Conservation (phyloP, 1,140 invertebrate genomes). For the Zaprionus lachaisei region DNA sequence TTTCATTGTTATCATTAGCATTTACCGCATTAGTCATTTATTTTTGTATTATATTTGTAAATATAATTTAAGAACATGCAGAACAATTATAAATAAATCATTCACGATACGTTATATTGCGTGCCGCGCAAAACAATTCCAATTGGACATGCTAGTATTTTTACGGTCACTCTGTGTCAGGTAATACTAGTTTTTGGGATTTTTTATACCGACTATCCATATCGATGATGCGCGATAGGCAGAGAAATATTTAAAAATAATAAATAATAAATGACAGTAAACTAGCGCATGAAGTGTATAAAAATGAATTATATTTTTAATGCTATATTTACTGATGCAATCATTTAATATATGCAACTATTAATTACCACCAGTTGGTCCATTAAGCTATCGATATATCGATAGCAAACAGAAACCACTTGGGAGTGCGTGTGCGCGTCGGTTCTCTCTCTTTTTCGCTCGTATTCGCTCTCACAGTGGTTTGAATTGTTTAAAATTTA, state of each 20-base stretch:
- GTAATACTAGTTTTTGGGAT: not conserved
- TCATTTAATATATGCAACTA: not conserved
- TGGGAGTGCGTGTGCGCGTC: conserved; percentile 28
- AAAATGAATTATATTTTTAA: not conserved
- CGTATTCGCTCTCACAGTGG: not conserved
- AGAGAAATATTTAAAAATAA: not conserved
- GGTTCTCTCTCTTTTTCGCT: conserved; percentile 5
- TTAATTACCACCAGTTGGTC: not conserved
- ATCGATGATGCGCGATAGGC: not conserved
- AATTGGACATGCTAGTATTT: not conserved
- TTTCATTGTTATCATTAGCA: conserved; percentile 47
- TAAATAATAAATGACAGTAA: not conserved
- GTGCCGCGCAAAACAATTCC: conserved; percentile 1
- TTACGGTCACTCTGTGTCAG: not conserved
- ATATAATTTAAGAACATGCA: conserved; percentile 5
- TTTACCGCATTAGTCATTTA: conserved; percentile 51
- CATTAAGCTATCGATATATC: conserved; percentile 1
- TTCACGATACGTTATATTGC: not conserved
- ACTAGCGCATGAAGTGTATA: not conserved
- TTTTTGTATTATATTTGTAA: conserved; percentile 41
- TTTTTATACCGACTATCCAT: not conserved
- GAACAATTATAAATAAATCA: not conserved
- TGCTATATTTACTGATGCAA: not conserved
- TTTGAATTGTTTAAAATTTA: conserved; percentile 38
- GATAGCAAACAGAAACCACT: conserved; percentile 6